A percentile compares a stretch with the other conserved stretches of the same genome.
These are phyloP conservation scores for Melanerpes formicivorus DNA, from an alignment of 2,113 vertebrate species.

Conservation along the genomic window DNA sequence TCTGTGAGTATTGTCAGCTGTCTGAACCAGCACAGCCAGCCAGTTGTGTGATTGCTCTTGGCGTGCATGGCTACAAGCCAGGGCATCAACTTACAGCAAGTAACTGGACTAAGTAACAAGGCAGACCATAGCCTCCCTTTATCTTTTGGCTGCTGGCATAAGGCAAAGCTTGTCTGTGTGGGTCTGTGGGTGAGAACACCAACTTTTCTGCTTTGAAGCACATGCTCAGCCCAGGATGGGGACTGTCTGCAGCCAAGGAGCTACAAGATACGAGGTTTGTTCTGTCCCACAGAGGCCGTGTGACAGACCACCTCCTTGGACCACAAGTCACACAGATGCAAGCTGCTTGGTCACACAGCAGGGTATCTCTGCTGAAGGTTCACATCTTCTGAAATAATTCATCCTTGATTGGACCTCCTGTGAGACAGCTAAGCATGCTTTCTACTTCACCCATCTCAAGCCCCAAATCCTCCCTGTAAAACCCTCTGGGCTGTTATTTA, in stretches of 20 bases:
- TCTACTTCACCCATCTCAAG: background rate
- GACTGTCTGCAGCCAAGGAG: background rate
- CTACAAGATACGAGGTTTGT: background rate
- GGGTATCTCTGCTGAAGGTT: background rate
- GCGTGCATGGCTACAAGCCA: background rate
- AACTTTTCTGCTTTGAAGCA: background rate
- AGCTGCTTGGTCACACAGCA: background rate
- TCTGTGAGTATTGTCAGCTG: background rate
- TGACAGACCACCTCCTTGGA: background rate
- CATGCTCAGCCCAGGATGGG: background rate
- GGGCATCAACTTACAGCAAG: background rate
- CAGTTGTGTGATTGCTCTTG: background rate
- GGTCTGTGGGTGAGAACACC: background rate
- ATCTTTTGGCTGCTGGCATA: background rate
- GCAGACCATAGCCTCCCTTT: background rate
- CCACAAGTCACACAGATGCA: background rate
- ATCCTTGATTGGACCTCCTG: background rate
- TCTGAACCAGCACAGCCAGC: background rate
- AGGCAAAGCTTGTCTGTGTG: background rate
- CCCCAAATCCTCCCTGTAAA: background rate
- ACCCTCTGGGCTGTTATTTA: background rate
- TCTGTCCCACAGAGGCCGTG: background rate
- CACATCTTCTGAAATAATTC: background rate
- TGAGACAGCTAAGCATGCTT: fast-evolving
- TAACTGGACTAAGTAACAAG: background rate